Percentiles rank a stretch among this genome's conserved stretches.
Conservation (phyloP, 2,797 vertebrate genomes). For the Phataginus tetradactyla region DNA sequence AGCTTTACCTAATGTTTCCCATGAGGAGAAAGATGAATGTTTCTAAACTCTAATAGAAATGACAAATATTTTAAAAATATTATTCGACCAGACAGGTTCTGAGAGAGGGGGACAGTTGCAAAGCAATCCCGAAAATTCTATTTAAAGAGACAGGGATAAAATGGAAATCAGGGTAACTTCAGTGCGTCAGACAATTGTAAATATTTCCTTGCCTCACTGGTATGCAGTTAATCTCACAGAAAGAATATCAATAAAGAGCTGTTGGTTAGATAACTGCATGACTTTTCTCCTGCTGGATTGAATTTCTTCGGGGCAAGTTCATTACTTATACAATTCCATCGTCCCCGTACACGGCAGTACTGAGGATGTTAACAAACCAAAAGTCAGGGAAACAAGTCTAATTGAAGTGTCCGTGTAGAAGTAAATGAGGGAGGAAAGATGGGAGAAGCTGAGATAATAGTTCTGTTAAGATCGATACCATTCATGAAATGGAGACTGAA, state of each 20-base stretch:
- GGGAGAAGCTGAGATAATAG: accelerated
- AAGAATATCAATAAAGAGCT: neutral
- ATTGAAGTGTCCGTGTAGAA: neutral
- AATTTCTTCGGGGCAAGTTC: neutral
- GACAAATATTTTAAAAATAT: constrained; percentile 53
- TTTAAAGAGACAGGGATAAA: constrained; percentile 2
- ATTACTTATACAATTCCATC: neutral
- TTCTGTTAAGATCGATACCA: neutral
- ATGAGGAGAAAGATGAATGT: neutral
- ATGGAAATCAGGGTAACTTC: neutral
- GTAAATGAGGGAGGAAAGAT: neutral
- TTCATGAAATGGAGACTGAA: neutral
- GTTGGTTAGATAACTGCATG: neutral
- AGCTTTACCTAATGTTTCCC: constrained; percentile 3
- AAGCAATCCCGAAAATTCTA: constrained; percentile 30
- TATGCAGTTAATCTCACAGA: constrained; percentile 11
- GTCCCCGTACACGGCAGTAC: neutral
- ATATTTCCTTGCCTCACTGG: neutral
- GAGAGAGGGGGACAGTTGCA: neutral
- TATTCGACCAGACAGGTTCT: neutral
- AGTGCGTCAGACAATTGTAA: neutral
- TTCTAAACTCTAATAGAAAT: constrained; percentile 14
- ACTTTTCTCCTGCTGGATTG: neutral
- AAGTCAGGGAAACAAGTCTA: neutral
- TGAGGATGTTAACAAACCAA: neutral